A percentile compares a stretch with the other conserved stretches of the same genome.
phyloP scores from a whole-genome alignment of 2,797 vertebrate species.

The Brachyrhaphis roseni region DNA sequence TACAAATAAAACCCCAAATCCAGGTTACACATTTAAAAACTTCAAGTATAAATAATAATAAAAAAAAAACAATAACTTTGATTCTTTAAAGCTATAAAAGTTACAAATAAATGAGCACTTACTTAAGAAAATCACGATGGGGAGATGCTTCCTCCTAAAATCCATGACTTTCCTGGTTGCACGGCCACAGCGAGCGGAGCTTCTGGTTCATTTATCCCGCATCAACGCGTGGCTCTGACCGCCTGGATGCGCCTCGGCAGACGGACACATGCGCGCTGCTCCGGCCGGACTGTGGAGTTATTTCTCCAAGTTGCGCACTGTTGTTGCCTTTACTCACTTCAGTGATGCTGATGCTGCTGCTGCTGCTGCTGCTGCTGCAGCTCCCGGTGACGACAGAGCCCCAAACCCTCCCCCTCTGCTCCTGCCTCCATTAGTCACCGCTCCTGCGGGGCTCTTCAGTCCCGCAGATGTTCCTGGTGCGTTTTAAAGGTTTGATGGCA shows the following conservation, averaged over 20 bases:
- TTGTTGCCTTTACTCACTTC: conserved; percentile 68
- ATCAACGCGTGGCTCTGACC: conserved; percentile 24
- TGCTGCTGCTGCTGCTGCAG: conserved; percentile 70
- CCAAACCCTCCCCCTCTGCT: neutral
- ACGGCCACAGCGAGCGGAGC: conserved; percentile 50
- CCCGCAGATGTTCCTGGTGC: conserved; percentile 9
- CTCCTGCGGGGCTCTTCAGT: conserved; percentile 16
- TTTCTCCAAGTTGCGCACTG: conserved; percentile 65
- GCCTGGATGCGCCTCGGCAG: conserved; percentile 11
- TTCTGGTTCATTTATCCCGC: conserved; percentile 57
- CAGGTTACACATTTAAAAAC: neutral
- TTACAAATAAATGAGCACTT: conserved; percentile 47
- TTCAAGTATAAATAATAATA: neutral
- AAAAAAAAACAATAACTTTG: neutral
- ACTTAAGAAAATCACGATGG: conserved; percentile 74
- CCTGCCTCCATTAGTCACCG: conserved; percentile 32
- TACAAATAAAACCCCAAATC: neutral
- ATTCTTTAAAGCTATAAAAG: neutral
- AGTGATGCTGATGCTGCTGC: conserved; percentile 80
- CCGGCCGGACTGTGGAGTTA: conserved; percentile 48
- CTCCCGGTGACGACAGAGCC: conserved; percentile 62
- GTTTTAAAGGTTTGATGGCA: conserved; percentile 1
- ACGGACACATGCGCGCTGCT: conserved; percentile 25
- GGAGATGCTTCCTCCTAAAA: conserved; percentile 61
- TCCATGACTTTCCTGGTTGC: conserved; percentile 73